A percentile compares a stretch with the other conserved stretches of the same genome.
Conservation (phyloP, 2,797 vertebrate genomes). For the Pseudochromis fuscus region DNA sequence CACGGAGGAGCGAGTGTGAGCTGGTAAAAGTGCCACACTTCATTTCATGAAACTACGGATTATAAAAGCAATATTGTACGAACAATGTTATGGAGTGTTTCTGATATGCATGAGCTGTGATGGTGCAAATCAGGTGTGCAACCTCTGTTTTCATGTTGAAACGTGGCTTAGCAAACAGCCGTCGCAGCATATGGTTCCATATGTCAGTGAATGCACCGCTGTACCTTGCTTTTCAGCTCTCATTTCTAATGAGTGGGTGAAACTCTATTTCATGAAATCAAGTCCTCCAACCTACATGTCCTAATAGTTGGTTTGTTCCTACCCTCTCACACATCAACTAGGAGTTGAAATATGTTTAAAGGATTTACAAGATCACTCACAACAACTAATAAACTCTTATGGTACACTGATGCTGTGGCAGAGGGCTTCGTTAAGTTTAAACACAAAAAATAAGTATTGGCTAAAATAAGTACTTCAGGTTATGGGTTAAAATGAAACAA, state of each 20-base stretch:
- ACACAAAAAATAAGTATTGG: no score
- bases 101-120: neutral
- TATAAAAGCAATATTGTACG: neutral
- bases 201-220: neutral
- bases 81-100: neutral
- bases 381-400: neutral
- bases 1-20: neutral
- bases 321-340: no score
- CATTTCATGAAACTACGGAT: slow-evolving; percentile 3
- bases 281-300: no score
- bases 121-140: neutral
- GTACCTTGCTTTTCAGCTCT: no score
- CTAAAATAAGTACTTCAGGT: no score
- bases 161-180: neutral
- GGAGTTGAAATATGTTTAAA: no score
- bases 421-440: no score
- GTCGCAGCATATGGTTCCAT: neutral
- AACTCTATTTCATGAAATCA: no score
- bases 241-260: neutral
- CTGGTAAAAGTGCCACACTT: neutral
- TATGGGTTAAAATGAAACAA: no score
- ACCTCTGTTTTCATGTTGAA: neutral
- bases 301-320: no score
- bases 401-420: neutral
- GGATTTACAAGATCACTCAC: no score